Evolutionary conservation across 1,140 invertebrate genomes (phyloP).

Genomic region (Muscidifurax raptorellus): DNA sequence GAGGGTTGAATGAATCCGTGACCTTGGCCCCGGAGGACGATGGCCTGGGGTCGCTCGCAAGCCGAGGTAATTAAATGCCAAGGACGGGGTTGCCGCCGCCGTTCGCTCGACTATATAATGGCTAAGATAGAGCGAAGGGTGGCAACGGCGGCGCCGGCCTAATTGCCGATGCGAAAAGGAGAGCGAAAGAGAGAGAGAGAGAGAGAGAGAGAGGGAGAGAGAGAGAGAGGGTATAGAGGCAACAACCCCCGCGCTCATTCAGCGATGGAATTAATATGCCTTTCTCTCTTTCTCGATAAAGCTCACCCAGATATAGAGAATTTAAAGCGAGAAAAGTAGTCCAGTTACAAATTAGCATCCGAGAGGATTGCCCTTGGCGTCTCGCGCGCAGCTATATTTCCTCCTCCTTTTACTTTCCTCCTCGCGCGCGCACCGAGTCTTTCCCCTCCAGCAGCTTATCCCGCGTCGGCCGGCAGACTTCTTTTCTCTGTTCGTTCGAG

Average conservation of each 20-base stretch:
- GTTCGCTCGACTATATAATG: constrained; percentile 57
- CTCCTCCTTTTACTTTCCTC: constrained; percentile 58
- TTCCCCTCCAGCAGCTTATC: constrained; percentile 57
- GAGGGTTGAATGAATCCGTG: constrained; percentile 71
- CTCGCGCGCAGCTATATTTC: constrained; percentile 57
- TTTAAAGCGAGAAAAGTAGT: constrained; percentile 60
- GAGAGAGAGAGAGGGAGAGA: constrained; percentile 41
- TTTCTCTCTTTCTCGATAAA: constrained; percentile 1
- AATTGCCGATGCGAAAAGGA: constrained; percentile 72
- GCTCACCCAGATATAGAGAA: not conserved
- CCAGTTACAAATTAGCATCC: constrained; percentile 74
- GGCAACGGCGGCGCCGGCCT: constrained; percentile 69
- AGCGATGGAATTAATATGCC: constrained; percentile 55
- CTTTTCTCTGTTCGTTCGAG: constrained; percentile 38
- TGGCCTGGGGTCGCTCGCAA: constrained; percentile 67
- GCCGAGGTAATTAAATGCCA: constrained; percentile 74
- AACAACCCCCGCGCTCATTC: constrained; percentile 68
- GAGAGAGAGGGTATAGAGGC: constrained; percentile 53
- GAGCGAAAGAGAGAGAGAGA: constrained; percentile 43
- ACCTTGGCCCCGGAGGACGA: constrained; percentile 72
- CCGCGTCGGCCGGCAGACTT: constrained; percentile 51
- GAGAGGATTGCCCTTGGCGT: constrained; percentile 71
- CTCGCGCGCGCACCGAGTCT: constrained; percentile 47
- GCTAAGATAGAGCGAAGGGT: constrained; percentile 66
- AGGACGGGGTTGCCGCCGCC: constrained; percentile 68